Evolutionary conservation across 2,888 invertebrate genomes (phyloP).

Genomic region (Molanna angustata): DNA sequence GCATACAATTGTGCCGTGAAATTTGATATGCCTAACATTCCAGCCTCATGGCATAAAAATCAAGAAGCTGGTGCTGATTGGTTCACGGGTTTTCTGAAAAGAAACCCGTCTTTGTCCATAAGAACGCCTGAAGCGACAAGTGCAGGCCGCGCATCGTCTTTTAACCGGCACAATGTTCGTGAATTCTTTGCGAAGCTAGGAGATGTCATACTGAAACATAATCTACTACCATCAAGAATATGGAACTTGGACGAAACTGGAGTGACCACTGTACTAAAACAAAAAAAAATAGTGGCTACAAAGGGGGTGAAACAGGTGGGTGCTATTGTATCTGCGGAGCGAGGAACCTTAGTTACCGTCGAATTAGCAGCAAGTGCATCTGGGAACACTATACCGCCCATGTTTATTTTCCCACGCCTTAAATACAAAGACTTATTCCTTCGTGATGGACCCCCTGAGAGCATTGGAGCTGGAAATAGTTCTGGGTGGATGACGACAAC

Average conservation of each 20-base stretch:
- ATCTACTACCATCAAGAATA: conserved; percentile 27
- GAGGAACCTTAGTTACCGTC: no score
- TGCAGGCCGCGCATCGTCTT: conserved; percentile 28
- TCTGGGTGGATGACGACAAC: no score
- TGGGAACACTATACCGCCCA: no score
- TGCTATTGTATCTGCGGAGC: no score
- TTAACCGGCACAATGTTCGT: conserved; percentile 28
- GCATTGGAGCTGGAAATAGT: no score
- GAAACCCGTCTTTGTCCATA: conserved; percentile 27
- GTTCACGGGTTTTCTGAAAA: conserved; percentile 25
- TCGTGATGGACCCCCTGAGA: no score
- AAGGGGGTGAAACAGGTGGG: no score
- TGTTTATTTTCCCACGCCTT: no score
- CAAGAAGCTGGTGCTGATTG: conserved; percentile 24
- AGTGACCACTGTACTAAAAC: conserved; percentile 35
- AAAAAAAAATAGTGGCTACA: conserved; percentile 34
- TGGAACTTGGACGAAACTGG: conserved; percentile 36
- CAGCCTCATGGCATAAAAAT: conserved; percentile 26
- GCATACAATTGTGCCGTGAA: conserved; percentile 30
- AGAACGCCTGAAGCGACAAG: conserved; percentile 29
- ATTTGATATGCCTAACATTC: conserved; percentile 12
- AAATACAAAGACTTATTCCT: no score
- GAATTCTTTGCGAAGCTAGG: conserved; percentile 29
- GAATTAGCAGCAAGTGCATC: no score
- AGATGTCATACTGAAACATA: conserved; percentile 16